Base-by-base conservation (phyloP, 2,113 vertebrate genomes). In the Tupaia chinensis region DNA sequence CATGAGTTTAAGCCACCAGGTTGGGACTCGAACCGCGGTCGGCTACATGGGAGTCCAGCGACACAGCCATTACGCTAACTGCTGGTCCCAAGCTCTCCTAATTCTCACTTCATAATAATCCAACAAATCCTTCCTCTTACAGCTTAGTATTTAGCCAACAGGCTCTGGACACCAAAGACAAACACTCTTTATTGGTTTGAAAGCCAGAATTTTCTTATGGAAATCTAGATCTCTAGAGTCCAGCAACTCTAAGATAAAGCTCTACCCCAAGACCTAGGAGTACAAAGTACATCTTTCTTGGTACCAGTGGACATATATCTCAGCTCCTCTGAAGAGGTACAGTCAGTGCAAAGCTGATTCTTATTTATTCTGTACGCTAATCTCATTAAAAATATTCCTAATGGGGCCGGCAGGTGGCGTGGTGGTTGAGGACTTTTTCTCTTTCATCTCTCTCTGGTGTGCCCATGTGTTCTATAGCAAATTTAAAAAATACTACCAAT, bases 381-480 rank as follows among this genome's bases (percentile, higher is more conserved):
- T 76, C 65, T 79, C 89, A 92, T 88, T 76, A 86, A 73, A 69
- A 91, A 44, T 44, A 81, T 63, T 72, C 72, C 73, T 89, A 74
- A 76, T 44, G 44, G 44, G 44, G 3, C 44, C 44, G 44, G 44
- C 44, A 44, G 44, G 44, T 44, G 44, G 44, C 3, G 44, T 44
- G 44, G 44, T 44, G 44, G 44, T 44, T 44, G 44, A 44, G 44
- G 44, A 44, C 44, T 44, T 44, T 44, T 5, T 44, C 44, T 44
- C 44, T 44, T 44, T 44, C 44, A 5, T 44, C 44, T 44, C 44
- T 44, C 44, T 44, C 44, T 44, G 44, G 44, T 44, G 44, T 4
- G 44, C 5, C 3, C 44, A 44, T 44, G 44, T 44, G 44, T 3
- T 44, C 44, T 44, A 44, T 5, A 44, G 44, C 44, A 44, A 44